Evolutionary conservation across 2,888 invertebrate species (phyloP).

Genomic region (Capitulum mitella): DNA sequence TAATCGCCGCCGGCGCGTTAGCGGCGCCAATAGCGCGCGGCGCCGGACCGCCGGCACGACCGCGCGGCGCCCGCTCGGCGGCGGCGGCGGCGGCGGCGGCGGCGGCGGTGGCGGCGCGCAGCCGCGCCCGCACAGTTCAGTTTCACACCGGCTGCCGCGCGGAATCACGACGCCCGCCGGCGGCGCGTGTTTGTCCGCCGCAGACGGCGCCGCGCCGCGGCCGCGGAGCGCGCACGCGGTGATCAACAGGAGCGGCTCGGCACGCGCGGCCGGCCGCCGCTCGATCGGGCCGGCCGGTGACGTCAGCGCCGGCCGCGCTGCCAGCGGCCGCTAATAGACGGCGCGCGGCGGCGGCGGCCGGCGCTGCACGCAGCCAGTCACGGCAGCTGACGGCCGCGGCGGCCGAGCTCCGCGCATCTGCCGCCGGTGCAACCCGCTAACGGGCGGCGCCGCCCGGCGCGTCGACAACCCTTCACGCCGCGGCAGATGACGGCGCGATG

Average conservation of each 20-base stretch:
- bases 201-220: no score
- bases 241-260: no score
- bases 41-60: no score
- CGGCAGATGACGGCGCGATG: neutral
- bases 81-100: neutral
- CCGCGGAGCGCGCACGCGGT: no score
- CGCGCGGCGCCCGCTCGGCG: no score
- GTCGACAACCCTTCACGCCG: neutral
- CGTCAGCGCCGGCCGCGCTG: neutral
- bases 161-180: no score
- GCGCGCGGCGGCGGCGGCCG: neutral
- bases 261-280: neutral
- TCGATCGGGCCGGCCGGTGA: neutral
- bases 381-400: no score
- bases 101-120: neutral
- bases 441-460: neutral
- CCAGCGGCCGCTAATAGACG: conserved; percentile 15
- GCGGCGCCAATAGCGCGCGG: no score
- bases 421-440: neutral
- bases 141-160: no score
- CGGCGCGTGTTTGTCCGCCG: no score
- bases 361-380: neutral
- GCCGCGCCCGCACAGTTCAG: no score
- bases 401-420: neutral
- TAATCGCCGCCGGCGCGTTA: no score